A percentile compares a stretch with the other conserved stretches of the same genome.
Evolutionary conservation across 2,888 invertebrate genomes (phyloP).

Genomic region (Melanchra persicariae): DNA sequence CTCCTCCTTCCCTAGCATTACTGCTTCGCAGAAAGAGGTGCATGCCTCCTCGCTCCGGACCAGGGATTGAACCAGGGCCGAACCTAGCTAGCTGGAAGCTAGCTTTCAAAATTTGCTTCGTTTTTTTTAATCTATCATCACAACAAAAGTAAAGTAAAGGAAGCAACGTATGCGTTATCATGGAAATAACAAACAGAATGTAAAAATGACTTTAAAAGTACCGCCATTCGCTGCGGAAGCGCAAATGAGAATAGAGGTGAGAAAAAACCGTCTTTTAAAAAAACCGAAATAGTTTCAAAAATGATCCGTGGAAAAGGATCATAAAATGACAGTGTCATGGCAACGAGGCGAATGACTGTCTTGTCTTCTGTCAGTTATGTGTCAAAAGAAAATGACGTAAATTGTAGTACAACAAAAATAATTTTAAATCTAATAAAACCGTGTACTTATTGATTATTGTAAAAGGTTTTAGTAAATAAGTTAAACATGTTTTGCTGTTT

Average conservation of each 20-base stretch:
- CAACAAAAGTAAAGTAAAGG: no score
- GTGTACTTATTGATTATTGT: constrained; percentile 66
- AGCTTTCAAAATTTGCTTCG: no score
- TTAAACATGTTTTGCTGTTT: constrained; percentile 95
- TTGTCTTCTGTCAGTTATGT: constrained; percentile 27
- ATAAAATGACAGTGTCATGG: constrained; percentile 12
- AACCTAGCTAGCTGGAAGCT: no score
- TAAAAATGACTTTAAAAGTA: not conserved
- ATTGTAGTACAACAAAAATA: constrained; percentile 67
- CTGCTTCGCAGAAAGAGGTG: no score
- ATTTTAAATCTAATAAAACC: constrained; percentile 46
- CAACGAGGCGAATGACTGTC: not conserved
- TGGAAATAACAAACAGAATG: not conserved
- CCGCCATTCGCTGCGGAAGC: not conserved
- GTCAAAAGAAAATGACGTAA: constrained; percentile 68
- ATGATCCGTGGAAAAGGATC: constrained; percentile 26
- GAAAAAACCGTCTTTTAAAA: constrained; percentile 19
- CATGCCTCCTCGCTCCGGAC: no score
- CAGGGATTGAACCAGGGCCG: no score
- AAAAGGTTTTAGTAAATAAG: constrained; percentile 51
- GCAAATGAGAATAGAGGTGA: not conserved
- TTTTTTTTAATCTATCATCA: no score
- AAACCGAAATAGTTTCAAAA: constrained; percentile 9
- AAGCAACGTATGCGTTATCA: no score
- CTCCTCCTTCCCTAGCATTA: no score